phyloP scores from a whole-genome alignment of 1,140 invertebrate genomes.

The Aricia agestis region DNA sequence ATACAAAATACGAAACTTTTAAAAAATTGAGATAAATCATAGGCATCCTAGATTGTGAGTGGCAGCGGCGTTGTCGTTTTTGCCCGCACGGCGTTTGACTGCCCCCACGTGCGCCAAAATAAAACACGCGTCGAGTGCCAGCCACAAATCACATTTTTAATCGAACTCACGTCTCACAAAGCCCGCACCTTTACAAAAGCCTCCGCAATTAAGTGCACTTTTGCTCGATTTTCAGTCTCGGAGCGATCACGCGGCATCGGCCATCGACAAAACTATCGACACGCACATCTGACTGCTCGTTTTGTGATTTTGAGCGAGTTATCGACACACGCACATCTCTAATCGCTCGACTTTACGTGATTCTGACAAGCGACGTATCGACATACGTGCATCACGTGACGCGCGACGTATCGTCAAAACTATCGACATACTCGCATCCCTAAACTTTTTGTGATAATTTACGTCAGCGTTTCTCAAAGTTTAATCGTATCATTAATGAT shows the following conservation, averaged over 20 bases:
- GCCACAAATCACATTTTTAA: slow-evolving; percentile 75
- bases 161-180: slow-evolving; percentile 59
- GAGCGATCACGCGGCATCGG: slow-evolving; percentile 3
- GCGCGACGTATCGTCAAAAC: slow-evolving; percentile 47
- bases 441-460: slow-evolving; percentile 72
- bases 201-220: background rate
- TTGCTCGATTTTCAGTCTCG: slow-evolving; percentile 13
- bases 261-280: background rate
- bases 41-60: slow-evolving; percentile 7
- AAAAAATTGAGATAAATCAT: slow-evolving; percentile 15
- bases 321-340: slow-evolving; percentile 64
- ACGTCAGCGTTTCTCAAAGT: slow-evolving; percentile 49
- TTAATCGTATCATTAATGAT: slow-evolving; percentile 62
- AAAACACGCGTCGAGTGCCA: slow-evolving; percentile 61
- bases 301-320: slow-evolving; percentile 31
- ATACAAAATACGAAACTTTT: background rate
- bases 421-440: slow-evolving; percentile 63
- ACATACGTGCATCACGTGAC: slow-evolving; percentile 63
- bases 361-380: slow-evolving; percentile 43
- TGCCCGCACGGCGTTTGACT: slow-evolving; percentile 46
- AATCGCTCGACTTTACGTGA: slow-evolving; percentile 48
- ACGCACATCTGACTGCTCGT: slow-evolving; percentile 22
- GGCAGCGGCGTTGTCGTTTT: slow-evolving; percentile 32
- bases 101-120: slow-evolving; percentile 68
- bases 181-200: slow-evolving; percentile 23